A percentile compares a stretch with the other conserved stretches of the same genome.
These are phyloP conservation scores for Limenitis camilla DNA, from an alignment of 2,888 invertebrate genomes.

Conservation along the genomic window DNA sequence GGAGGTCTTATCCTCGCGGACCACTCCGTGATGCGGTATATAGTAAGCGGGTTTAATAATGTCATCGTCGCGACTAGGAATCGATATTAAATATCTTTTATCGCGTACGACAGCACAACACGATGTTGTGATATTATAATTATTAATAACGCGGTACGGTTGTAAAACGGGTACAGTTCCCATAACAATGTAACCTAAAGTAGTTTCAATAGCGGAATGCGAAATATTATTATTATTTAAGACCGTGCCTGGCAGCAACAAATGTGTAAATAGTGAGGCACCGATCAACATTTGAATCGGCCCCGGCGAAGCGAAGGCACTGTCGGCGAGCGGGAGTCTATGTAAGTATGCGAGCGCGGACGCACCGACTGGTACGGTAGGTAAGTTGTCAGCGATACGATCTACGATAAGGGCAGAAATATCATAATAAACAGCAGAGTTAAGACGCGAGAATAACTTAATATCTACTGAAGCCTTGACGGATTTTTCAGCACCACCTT, in stretches of 20 bases:
- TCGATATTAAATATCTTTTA: no score
- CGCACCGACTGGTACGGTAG: not conserved
- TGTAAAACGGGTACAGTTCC: no score
- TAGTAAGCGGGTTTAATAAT: no score
- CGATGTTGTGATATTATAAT: no score
- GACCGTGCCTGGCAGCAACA: not conserved
- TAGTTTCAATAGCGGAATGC: no score
- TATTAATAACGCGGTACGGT: no score
- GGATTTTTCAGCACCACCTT: conserved; percentile 2
- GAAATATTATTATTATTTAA: no score
- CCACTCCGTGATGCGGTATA: no score
- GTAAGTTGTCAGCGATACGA: not conserved
- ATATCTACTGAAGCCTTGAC: conserved; percentile 5
- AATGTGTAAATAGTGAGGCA: not conserved
- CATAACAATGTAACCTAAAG: no score
- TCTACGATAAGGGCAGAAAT: not conserved
- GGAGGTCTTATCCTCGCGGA: no score
- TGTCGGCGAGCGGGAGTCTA: not conserved
- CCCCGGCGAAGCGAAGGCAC: not conserved
- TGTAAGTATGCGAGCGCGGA: not conserved
- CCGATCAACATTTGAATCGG: not conserved
- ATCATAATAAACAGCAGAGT: conserved; percentile 4
- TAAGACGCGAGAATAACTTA: conserved; percentile 7
- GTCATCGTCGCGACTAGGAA: no score
- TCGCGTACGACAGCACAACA: no score